Conservation (phyloP, 2,888 invertebrate genomes). For the Stenurella melanura region DNA sequence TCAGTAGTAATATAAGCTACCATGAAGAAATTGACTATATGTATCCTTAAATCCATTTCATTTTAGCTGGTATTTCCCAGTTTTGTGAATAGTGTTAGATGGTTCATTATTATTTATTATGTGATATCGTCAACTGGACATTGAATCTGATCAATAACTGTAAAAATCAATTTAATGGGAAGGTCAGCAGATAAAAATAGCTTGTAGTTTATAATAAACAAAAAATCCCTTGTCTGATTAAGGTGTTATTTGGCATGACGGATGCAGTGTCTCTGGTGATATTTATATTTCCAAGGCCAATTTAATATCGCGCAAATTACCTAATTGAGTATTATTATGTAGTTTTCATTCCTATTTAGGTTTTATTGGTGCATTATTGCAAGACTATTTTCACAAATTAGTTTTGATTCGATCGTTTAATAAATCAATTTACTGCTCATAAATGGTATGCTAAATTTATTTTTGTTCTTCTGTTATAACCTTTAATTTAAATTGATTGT, state of each 20-base stretch:
- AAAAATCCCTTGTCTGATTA: conserved; percentile 18
- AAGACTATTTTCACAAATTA: conserved; percentile 6
- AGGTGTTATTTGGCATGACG: conserved; percentile 15
- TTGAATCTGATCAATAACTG: conserved; percentile 20
- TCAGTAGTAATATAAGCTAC: no score
- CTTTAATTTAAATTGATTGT: neutral
- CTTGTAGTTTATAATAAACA: neutral
- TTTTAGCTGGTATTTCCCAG: no score
- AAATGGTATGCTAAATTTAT: conserved; percentile 7
- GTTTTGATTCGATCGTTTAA: conserved; percentile 7
- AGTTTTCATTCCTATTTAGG: conserved; percentile 18
- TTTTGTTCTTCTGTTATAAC: neutral
- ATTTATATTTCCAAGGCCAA: conserved; percentile 25
- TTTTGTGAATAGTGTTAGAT: neutral
- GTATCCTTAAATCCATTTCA: no score
- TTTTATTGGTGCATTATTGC: conserved; percentile 20
- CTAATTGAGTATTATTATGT: conserved; percentile 27
- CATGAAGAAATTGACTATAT: no score
- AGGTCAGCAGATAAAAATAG: conserved; percentile 23
- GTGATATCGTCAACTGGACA: conserved; percentile 7
- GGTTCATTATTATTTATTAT: conserved; percentile 4
- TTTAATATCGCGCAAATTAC: conserved; percentile 16
- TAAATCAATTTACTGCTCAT: conserved; percentile 13
- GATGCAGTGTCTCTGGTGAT: neutral
- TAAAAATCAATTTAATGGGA: conserved; percentile 26